Conservation (phyloP, 2,113 vertebrate species). For the Corythornis cristatus region DNA sequence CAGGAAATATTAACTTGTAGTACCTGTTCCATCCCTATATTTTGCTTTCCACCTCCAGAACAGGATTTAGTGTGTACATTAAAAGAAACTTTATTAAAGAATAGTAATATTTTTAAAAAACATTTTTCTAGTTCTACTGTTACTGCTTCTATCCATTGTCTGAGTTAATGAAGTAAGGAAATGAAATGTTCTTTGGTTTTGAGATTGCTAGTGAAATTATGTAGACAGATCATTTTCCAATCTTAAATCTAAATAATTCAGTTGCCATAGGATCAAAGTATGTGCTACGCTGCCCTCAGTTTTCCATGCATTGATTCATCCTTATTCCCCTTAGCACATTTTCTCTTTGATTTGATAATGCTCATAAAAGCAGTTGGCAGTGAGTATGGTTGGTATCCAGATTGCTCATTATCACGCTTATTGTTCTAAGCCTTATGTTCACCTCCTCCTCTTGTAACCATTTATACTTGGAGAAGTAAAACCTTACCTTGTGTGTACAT, state of each 20-base stretch:
- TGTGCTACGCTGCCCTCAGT: neutral
- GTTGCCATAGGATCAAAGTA: slow-evolving; percentile 57
- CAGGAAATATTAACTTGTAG: neutral
- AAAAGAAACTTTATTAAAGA: neutral
- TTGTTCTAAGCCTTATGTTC: slow-evolving; percentile 20
- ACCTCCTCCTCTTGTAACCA: neutral
- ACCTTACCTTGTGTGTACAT: neutral
- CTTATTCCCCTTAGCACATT: slow-evolving; percentile 8
- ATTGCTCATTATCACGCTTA: neutral
- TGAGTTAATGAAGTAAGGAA: neutral
- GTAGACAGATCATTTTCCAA: slow-evolving; percentile 9
- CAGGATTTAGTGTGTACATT: neutral
- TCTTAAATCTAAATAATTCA: slow-evolving; percentile 53
- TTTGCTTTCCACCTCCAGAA: neutral
- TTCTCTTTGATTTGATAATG: slow-evolving; percentile 33
- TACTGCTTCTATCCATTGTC: neutral
- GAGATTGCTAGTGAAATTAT: slow-evolving; percentile 7
- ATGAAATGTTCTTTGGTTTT: slow-evolving; percentile 1
- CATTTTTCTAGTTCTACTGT: neutral
- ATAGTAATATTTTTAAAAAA: neutral
- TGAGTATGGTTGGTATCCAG: neutral
- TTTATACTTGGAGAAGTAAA: neutral
- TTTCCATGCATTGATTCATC: slow-evolving; percentile 39
- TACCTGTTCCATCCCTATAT: neutral
- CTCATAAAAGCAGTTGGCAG: slow-evolving; percentile 27